phyloP scores from a whole-genome alignment of 2,113 vertebrate species.

The Haliaeetus leucogaster region DNA sequence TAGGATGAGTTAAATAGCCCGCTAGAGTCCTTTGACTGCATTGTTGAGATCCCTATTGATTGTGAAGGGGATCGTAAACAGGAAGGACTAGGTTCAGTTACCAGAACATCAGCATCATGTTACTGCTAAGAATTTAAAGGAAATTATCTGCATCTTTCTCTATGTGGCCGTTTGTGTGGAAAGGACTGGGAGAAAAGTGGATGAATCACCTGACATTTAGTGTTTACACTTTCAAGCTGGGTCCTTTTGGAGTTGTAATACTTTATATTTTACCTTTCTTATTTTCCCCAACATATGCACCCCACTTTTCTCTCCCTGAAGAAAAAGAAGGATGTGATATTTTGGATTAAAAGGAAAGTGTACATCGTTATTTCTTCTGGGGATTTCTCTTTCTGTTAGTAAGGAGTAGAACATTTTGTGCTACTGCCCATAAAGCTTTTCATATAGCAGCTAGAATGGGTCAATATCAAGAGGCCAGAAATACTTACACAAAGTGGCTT shows the following conservation, averaged over 20 bases:
- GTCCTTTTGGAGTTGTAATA: neutral
- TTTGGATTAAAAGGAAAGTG: neutral
- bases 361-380: neutral
- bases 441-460: neutral
- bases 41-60: neutral
- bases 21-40: neutral
- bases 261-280: neutral
- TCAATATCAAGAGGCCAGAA: neutral
- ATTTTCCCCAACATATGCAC: neutral
- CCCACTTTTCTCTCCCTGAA: neutral
- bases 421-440: neutral
- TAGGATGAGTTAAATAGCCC: neutral
- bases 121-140: neutral
- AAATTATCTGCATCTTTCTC: neutral
- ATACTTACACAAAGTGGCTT: slow-evolving; percentile 69
- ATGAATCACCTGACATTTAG: neutral
- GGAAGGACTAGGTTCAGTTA: neutral
- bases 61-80: neutral
- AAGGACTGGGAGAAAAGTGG: neutral
- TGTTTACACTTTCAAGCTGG: neutral
- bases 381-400: neutral
- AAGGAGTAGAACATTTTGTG: neutral
- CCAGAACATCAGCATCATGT: too few relatives aligned
- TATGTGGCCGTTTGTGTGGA: neutral
- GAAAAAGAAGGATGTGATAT: neutral